Evolutionary conservation across 2,113 vertebrate species (phyloP).

Genomic region (Pangasianodon gigas): DNA sequence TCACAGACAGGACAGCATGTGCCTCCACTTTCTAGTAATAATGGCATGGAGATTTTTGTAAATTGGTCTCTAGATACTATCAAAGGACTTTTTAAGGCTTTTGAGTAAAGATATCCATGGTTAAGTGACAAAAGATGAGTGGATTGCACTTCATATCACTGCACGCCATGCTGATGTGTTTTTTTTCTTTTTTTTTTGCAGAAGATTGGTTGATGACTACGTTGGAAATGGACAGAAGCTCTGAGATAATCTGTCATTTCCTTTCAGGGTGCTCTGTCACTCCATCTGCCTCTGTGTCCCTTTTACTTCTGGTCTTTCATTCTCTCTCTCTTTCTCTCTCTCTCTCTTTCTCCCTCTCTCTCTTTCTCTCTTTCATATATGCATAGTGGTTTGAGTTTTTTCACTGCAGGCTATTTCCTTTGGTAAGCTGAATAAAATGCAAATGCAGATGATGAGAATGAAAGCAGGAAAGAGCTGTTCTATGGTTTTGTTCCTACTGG

Average conservation of each 20-base stretch:
- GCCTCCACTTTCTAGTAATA: constrained; percentile 45
- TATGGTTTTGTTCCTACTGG: constrained; percentile 47
- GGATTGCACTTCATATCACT: constrained; percentile 50
- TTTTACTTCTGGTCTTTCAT: constrained; percentile 51
- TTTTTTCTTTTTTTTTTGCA: constrained; percentile 20
- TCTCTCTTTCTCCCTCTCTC: constrained; percentile 23
- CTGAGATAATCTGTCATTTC: constrained; percentile 58
- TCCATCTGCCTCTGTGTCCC: constrained; percentile 45
- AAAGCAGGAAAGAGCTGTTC: constrained; percentile 49
- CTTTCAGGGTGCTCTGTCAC: constrained; percentile 44
- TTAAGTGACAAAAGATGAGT: constrained; percentile 54
- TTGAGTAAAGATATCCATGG: constrained; percentile 51
- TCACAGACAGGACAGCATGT: constrained; percentile 35
- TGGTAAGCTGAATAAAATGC: constrained; percentile 60
- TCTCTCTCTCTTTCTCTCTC: constrained; percentile 13
- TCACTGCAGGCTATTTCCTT: constrained; percentile 58
- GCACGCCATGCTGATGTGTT: constrained; percentile 50
- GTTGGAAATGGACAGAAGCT: constrained; percentile 54
- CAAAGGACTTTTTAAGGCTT: constrained; percentile 52
- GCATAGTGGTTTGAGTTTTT: constrained; percentile 51
- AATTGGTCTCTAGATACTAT: constrained; percentile 53
- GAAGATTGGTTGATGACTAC: constrained; percentile 52
- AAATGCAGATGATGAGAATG: constrained; percentile 51
- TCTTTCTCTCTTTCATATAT: constrained; percentile 47
- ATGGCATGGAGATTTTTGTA: constrained; percentile 45